Conservation (phyloP, 2,888 invertebrate species). For the Cenopis cana region DNA sequence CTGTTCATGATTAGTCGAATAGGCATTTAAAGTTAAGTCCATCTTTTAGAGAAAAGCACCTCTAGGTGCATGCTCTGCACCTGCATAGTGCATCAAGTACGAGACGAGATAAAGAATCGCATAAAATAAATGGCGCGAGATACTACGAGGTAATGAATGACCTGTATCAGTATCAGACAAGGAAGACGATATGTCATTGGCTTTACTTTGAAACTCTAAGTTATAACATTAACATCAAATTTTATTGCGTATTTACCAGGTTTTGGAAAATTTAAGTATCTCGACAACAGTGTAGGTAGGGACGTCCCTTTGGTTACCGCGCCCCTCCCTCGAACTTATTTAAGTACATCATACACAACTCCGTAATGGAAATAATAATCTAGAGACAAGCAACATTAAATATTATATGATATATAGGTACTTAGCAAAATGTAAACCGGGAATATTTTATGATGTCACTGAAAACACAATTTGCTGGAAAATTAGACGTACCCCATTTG, state of each 20-base stretch:
- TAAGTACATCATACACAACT: neutral
- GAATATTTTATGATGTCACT: neutral
- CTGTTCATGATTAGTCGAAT: too few relatives aligned
- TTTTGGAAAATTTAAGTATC: neutral
- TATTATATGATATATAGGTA: too few relatives aligned
- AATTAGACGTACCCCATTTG: conserved; percentile 12
- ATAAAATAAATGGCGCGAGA: too few relatives aligned
- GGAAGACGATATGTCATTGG: neutral
- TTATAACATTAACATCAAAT: too few relatives aligned
- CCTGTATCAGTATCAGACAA: too few relatives aligned
- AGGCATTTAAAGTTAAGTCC: too few relatives aligned
- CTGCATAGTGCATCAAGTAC: too few relatives aligned
- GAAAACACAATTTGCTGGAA: neutral
- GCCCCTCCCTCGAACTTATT: neutral
- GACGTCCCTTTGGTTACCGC: neutral
- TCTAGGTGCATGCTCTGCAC: too few relatives aligned
- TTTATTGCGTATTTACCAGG: neutral
- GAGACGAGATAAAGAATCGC: too few relatives aligned
- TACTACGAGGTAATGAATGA: too few relatives aligned
- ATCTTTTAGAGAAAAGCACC: too few relatives aligned
- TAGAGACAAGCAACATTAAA: neutral
- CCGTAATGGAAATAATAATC: neutral
- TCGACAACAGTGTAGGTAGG: neutral
- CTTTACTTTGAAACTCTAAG: neutral
- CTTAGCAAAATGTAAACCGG: neutral